Conservation (phyloP, 2,113 vertebrate species). For the Nothoprocta pentlandii region DNA sequence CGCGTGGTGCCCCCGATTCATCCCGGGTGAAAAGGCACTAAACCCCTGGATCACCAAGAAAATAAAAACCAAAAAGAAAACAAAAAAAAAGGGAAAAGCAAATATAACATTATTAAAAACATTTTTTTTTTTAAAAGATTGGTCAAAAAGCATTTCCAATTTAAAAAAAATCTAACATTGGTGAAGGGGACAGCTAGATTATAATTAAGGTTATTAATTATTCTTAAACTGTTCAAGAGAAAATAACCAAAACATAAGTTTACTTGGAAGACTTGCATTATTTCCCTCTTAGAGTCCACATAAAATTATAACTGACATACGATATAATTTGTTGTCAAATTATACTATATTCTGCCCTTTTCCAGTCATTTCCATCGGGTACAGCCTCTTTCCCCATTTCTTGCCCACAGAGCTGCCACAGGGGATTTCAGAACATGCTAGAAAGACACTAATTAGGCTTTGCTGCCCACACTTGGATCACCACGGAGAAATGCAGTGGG, state of each 20-base stretch:
- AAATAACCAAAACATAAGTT: neutral
- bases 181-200: neutral
- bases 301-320: neutral
- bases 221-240: neutral
- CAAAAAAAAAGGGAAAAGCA: neutral
- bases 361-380: neutral
- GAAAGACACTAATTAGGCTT: neutral
- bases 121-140: neutral
- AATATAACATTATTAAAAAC: neutral
- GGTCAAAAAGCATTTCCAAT: neutral
- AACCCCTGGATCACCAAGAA: neutral
- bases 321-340: too few species aligned
- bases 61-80: neutral
- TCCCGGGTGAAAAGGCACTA: neutral
- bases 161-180: neutral
- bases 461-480: neutral
- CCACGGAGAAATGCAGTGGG: neutral
- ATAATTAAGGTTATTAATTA: neutral
- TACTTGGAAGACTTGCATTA: neutral
- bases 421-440: neutral
- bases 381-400: neutral
- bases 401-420: rapidly evolving
- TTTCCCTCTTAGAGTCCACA: neutral
- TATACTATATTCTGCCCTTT: neutral
- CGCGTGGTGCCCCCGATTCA: neutral